Conservation (phyloP, 2,113 vertebrate species). For the Cricetomys ansorgei region DNA sequence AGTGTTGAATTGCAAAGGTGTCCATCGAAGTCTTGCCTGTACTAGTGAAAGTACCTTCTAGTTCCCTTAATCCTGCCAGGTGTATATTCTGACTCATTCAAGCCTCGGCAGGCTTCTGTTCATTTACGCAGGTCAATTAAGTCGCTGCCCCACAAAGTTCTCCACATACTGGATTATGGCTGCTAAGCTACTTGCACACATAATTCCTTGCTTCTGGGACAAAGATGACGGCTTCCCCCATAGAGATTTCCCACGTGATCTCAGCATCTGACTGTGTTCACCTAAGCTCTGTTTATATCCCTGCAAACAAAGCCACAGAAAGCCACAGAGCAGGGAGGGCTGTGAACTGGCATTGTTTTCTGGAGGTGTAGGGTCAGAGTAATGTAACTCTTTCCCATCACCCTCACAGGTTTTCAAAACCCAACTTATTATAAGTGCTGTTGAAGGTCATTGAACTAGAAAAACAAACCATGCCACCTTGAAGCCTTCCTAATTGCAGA, state of each 20-base stretch:
- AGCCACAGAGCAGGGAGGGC: conserved; percentile 11
- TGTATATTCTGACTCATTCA: neutral
- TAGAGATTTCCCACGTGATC: neutral
- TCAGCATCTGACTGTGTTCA: neutral
- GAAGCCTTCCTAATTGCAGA: conserved; percentile 53
- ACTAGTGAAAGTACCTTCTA: neutral
- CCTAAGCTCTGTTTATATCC: conserved; percentile 61
- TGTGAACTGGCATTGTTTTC: neutral
- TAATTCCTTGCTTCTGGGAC: neutral
- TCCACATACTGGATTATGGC: neutral
- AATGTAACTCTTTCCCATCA: conserved; percentile 37
- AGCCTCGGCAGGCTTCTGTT: conserved; percentile 24
- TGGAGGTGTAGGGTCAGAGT: neutral
- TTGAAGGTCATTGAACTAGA: conserved; percentile 49
- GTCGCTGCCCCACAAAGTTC: neutral
- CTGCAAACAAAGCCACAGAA: conserved; percentile 52
- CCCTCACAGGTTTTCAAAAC: neutral
- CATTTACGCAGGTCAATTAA: conserved; percentile 19
- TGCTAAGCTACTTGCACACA: neutral
- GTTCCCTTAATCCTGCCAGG: neutral
- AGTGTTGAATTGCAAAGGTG: neutral
- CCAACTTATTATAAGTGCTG: conserved; percentile 48
- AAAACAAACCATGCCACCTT: neutral
- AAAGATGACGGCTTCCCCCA: conserved; percentile 52
- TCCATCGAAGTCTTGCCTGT: neutral